Percentiles rank a stretch among this genome's conserved stretches.
phyloP scores from a whole-genome alignment of 2,113 vertebrate genomes.

The Podocnemis expansa region DNA sequence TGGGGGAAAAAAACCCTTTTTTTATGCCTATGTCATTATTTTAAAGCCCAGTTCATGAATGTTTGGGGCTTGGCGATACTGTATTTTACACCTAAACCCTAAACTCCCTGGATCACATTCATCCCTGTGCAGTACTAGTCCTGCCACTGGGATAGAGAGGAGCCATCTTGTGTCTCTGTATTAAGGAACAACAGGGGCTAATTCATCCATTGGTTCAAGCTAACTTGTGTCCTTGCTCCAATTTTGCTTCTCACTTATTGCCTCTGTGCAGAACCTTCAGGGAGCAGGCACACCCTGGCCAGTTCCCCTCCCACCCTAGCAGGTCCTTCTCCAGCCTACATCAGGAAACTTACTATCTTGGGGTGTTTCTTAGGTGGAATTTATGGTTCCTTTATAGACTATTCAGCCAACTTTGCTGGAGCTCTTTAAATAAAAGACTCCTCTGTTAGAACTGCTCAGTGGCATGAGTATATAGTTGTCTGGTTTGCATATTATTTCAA shows the following conservation, averaged over 20 bases:
- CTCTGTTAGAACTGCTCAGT: rapidly evolving
- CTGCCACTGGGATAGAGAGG: not conserved
- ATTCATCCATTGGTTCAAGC: not conserved
- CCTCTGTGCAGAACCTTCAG: not conserved
- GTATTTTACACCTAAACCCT: not conserved
- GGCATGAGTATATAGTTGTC: not conserved
- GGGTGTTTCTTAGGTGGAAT: not conserved
- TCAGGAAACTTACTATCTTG: not conserved
- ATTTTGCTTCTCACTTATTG: rapidly evolving
- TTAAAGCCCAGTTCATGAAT: not conserved
- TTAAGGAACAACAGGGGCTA: not conserved
- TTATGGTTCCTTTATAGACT: not conserved
- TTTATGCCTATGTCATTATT: not conserved
- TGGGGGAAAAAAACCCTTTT: not conserved
- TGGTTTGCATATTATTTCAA: not conserved
- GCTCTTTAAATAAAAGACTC: rapidly evolving
- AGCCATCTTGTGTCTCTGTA: not conserved
- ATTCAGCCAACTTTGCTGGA: not conserved
- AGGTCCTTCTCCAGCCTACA: not conserved
- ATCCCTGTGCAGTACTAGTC: not conserved
- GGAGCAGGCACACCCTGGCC: not conserved
- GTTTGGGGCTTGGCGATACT: not conserved
- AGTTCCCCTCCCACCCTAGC: not conserved
- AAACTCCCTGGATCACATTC: not conserved
- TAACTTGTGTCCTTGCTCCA: rapidly evolving